Evolutionary conservation across 2,888 invertebrate genomes (phyloP).

Genomic region (Monochamus alternatus): DNA sequence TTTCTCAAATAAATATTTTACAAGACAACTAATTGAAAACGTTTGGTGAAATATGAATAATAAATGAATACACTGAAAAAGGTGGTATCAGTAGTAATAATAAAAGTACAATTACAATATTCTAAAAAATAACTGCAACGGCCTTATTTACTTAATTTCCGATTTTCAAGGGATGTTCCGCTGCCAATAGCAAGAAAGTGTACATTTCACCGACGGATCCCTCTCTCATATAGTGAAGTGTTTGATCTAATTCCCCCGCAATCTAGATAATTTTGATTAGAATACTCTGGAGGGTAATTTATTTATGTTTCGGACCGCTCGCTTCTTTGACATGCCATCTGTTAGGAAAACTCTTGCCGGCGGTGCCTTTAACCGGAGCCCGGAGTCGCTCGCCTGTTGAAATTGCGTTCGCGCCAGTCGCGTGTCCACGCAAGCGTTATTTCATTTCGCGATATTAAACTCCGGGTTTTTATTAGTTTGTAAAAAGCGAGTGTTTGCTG

Average conservation of each 20-base stretch:
- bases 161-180: background rate
- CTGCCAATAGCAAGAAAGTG: no score
- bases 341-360: slow-evolving; percentile 16
- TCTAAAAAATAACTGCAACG: no score
- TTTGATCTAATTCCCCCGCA: slow-evolving; percentile 6
- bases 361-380: slow-evolving; percentile 10
- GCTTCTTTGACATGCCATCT: slow-evolving; percentile 26
- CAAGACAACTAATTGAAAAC: no score
- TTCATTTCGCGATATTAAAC: slow-evolving; percentile 66
- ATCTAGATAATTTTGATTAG: slow-evolving; percentile 3
- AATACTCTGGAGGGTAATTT: background rate
- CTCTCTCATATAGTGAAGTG: background rate
- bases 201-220: no score
- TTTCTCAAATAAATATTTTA: no score
- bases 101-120: no score
- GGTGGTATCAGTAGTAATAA: no score
- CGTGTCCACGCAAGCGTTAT: slow-evolving; percentile 63
- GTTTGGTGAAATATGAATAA: no score
- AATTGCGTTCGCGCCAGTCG: slow-evolving; percentile 16
- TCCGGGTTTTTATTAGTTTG: slow-evolving; percentile 62
- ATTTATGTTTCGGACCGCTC: slow-evolving; percentile 11
- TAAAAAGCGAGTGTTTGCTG: slow-evolving; percentile 35
- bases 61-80: no score
- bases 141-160: no score
- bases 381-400: slow-evolving; percentile 13